These are phyloP conservation scores for Sipha flava DNA, from an alignment of 1,140 invertebrate species.

Conservation along the genomic window DNA sequence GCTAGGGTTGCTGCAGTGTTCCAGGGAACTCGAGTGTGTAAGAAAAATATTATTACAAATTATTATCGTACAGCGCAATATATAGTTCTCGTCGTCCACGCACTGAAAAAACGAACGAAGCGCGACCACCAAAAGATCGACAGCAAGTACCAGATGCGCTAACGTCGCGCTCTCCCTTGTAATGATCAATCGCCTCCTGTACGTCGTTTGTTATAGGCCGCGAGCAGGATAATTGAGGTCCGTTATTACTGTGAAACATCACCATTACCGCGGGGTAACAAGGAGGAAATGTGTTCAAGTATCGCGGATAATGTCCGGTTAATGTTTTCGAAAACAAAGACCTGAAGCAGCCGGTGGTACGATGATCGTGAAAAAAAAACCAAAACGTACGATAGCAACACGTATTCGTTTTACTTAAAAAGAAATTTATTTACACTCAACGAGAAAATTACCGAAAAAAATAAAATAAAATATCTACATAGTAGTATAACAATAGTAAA, in stretches of 20 bases:
- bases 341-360: too few relatives aligned
- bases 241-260: background rate
- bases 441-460: background rate
- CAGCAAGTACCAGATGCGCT: too few relatives aligned
- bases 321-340: background rate
- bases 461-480: too few relatives aligned
- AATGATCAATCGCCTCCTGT: background rate
- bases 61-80: too few relatives aligned
- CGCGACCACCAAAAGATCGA: background rate
- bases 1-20: too few relatives aligned
- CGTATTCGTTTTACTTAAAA: constrained; percentile 3
- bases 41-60: too few relatives aligned
- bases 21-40: too few relatives aligned
- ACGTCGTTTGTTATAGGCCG: background rate
- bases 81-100: too few relatives aligned
- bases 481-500: background rate
- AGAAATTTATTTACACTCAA: background rate
- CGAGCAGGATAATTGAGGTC: background rate
- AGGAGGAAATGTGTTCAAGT: background rate
- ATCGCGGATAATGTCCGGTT: background rate
- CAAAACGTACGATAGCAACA: background rate
- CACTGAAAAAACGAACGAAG: background rate
- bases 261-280: background rate
- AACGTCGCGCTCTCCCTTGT: too few relatives aligned
- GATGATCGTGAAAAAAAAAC: background rate